These are phyloP conservation scores for Eupelmus urozonus DNA, from an alignment of 2,888 invertebrate genomes.

Conservation along the genomic window DNA sequence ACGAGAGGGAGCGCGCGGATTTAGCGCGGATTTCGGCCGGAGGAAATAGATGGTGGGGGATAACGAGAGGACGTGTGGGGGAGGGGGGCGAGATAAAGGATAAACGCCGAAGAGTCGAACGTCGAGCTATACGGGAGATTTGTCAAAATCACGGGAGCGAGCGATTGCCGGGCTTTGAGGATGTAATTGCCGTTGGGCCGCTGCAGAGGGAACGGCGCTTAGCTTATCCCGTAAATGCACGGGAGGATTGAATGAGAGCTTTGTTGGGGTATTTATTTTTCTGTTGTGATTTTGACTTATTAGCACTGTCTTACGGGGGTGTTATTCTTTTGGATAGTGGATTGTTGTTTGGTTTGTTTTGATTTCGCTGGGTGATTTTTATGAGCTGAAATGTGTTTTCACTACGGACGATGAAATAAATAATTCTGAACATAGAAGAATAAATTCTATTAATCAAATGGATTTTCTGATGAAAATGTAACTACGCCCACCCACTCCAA, in stretches of 20 bases:
- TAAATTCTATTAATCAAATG: too few relatives aligned
- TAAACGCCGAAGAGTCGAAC: slow-evolving; percentile 39
- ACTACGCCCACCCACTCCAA: too few relatives aligned
- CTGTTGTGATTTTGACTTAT: not conserved
- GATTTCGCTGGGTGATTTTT: too few relatives aligned
- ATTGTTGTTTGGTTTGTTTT: too few relatives aligned
- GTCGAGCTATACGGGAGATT: slow-evolving; percentile 63
- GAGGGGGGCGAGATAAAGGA: slow-evolving; percentile 33
- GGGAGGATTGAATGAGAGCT: not conserved
- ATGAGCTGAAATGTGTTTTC: too few relatives aligned
- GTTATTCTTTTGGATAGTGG: too few relatives aligned
- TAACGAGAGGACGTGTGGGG: slow-evolving; percentile 33
- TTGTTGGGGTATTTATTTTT: slow-evolving; percentile 5
- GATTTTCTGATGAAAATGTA: too few relatives aligned
- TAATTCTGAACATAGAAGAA: too few relatives aligned
- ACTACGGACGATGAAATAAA: too few relatives aligned
- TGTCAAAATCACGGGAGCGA: slow-evolving; percentile 67
- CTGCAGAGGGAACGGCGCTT: not conserved
- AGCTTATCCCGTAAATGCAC: slow-evolving; percentile 9
- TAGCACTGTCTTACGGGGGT: not conserved
- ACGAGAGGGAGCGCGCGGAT: slow-evolving; percentile 28
- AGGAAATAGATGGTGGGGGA: slow-evolving; percentile 34
- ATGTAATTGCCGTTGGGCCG: slow-evolving; percentile 20
- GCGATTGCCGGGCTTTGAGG: slow-evolving; percentile 45
- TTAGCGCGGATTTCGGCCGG: slow-evolving; percentile 33